phyloP scores from a whole-genome alignment of 2,113 vertebrate genomes.

The Perccottus glenii region DNA sequence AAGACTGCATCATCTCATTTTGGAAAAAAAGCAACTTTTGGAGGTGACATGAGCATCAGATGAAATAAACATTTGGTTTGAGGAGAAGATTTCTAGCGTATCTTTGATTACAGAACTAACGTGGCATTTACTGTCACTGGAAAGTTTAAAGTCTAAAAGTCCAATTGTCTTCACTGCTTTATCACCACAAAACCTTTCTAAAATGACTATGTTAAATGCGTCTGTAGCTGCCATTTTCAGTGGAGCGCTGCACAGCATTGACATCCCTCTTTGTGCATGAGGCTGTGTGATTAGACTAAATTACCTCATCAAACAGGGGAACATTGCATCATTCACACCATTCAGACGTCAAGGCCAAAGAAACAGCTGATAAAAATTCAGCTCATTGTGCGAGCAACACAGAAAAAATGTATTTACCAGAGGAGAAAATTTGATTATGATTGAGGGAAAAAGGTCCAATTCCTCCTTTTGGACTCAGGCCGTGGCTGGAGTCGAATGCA shows the following conservation, averaged over 20 bases:
- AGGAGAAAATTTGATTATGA: background rate
- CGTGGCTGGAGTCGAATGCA: background rate
- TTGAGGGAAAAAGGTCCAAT: background rate
- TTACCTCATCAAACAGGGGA: conserved; percentile 3
- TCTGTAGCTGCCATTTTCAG: background rate
- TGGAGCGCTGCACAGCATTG: background rate
- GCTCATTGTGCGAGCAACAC: background rate
- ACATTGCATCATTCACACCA: conserved; percentile 12
- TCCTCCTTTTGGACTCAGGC: background rate
- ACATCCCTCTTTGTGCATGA: background rate
- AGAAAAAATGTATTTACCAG: background rate
- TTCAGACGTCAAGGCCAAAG: background rate
- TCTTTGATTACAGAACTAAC: conserved; percentile 9
- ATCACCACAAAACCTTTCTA: no score
- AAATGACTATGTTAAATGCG: background rate
- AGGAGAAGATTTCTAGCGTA: background rate
- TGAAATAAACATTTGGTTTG: background rate
- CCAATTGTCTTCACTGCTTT: no score
- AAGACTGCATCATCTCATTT: background rate
- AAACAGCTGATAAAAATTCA: background rate
- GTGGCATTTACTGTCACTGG: conserved; percentile 11
- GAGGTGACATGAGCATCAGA: conserved; percentile 16
- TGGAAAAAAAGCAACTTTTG: background rate
- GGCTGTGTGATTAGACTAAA: conserved; percentile 5
- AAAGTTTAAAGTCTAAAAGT: no score